Evolutionary conservation across 1,140 invertebrate genomes (phyloP), one percentile per base, ranked within the genome.

Genomic region (Procambarus clarkii): DNA sequence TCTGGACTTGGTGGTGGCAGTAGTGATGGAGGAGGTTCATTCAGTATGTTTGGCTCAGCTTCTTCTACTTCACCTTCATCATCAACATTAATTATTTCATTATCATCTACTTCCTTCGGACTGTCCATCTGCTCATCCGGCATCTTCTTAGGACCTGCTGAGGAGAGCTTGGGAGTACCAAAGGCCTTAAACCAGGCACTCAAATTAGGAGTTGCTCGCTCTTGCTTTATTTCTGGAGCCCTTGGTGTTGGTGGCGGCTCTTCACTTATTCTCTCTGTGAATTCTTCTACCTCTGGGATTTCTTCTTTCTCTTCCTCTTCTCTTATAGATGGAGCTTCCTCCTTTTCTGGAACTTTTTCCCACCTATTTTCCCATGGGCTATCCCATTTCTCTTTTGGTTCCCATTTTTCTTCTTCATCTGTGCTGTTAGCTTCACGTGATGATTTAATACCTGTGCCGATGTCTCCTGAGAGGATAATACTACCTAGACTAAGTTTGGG

Each of bases 181-280:
- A 98, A 98, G 0, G 97, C 97, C 94, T 98, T 98, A 84, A 98
- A 97, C 97, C 97, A 98, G 18, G 97, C 97, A 94, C 97, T 98
- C 74, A 98, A 95, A 95, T 98, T 98, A 0, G 97, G 97, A 81
- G 97, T 97, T 24, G 97, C 96, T 94, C 96, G 96, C 93, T 96
- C 95, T 93, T 95, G 95, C 81, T 95, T 94, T 77, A 94, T 93
- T 48, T 94, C 93, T 88, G 93, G 94, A 92, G 94, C 93, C 93
- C 94, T 64, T 93, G 94, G 93, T 21, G 84, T 91, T 54, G 92
- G 82, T 8, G 91, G 88, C 60, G 85, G 86, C 24, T 88, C 92
- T 24, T 90, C 88, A 84, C 46, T 84, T 3, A 91, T 92, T 24
- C 86, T 80, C 82, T 93, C 92, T 44, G 86, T 76, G 34, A 88